A percentile compares a stretch with the other conserved stretches of the same genome.
Conservation (phyloP, 2,888 invertebrate genomes). For the Macrophya annulata region DNA sequence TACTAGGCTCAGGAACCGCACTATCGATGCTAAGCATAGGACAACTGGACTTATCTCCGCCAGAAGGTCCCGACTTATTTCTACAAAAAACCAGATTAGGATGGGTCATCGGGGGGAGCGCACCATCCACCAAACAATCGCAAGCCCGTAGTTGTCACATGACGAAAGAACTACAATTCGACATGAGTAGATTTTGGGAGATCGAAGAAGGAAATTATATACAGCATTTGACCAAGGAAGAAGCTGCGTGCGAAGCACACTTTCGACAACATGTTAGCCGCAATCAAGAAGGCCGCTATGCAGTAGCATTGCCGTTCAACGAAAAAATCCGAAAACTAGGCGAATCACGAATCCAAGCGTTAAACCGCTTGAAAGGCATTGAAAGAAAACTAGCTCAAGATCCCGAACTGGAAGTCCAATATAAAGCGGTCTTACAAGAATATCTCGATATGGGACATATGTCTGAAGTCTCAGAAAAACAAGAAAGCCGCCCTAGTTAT, state of each 20-base stretch:
- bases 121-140: neutral
- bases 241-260: constrained; percentile 56
- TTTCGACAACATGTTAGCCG: constrained; percentile 53
- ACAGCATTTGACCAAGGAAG: constrained; percentile 34
- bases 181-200: constrained; percentile 36
- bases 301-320: constrained; percentile 57
- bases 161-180: neutral
- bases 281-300: constrained; percentile 53
- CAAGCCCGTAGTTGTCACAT: neutral
- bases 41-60: constrained; percentile 47
- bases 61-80: constrained; percentile 12
- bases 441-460: constrained; percentile 36
- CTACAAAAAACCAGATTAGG: constrained; percentile 59
- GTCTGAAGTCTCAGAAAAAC: neutral
- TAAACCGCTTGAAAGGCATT: constrained; percentile 42
- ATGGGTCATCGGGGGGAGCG: constrained; percentile 60
- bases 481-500: neutral
- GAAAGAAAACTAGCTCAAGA: neutral
- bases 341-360: constrained; percentile 55
- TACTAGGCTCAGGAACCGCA: constrained; percentile 5
- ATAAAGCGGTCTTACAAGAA: neutral
- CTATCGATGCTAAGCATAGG: constrained; percentile 58
- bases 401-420: neutral
- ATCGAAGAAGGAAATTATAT: constrained; percentile 54
- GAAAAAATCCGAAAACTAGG: constrained; percentile 47